phyloP scores from a whole-genome alignment of 1,140 invertebrate genomes.

The Potamilus streckersoni region DNA sequence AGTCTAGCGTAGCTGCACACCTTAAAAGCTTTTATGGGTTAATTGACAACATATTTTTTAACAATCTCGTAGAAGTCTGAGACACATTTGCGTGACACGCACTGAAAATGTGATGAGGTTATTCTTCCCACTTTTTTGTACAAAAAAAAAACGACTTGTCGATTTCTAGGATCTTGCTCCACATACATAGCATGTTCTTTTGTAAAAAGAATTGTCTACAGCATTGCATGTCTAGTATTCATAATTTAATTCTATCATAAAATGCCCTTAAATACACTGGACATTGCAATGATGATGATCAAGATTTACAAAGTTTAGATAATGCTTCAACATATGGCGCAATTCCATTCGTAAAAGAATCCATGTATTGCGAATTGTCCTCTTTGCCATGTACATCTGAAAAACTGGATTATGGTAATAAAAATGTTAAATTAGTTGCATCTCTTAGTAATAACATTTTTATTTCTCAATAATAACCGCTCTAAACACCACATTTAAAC shows the following conservation, averaged over 20 bases:
- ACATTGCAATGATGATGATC: too few species aligned
- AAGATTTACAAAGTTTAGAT: too few species aligned
- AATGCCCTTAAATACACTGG: too few species aligned
- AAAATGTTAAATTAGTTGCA: too few species aligned
- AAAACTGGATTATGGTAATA: too few species aligned
- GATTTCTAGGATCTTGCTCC: conserved; percentile 29
- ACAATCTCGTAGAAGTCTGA: conserved; percentile 19
- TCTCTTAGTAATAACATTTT: too few species aligned
- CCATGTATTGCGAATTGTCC: conserved; percentile 20
- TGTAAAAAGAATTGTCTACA: conserved; percentile 4
- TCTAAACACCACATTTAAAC: too few species aligned
- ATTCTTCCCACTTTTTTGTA: conserved; percentile 35
- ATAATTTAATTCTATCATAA: too few species aligned
- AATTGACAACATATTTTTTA: conserved; percentile 28
- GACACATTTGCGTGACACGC: conserved; percentile 19
- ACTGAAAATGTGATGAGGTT: conserved; percentile 29
- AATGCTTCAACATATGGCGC: too few species aligned
- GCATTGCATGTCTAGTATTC: too few species aligned
- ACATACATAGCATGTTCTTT: conserved; percentile 15
- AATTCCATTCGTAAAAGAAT: conserved; percentile 5
- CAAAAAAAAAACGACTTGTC: conserved; percentile 4
- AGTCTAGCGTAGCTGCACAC: conserved; percentile 25
- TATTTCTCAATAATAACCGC: too few species aligned
- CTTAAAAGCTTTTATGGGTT: conserved; percentile 3
- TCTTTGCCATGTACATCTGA: too few species aligned